Evolutionary conservation across 2,113 vertebrate genomes (phyloP).

Genomic region (Cololabis saira): DNA sequence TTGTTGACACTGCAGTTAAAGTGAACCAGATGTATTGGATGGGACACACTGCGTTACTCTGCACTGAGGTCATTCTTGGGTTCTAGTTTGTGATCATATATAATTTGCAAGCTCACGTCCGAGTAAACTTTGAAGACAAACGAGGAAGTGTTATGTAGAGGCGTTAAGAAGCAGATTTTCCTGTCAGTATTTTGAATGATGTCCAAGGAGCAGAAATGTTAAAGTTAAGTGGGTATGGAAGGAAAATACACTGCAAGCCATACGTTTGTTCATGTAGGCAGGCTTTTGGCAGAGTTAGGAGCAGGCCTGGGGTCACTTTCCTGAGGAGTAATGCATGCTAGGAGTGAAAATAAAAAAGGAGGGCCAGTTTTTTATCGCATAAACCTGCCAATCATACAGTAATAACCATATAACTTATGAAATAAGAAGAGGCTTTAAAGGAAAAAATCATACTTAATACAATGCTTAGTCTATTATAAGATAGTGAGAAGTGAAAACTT

Average conservation of each 20-base stretch:
- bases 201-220: background rate
- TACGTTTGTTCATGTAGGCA: background rate
- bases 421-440: no score
- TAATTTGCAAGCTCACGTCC: conserved; percentile 27
- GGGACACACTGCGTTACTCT: conserved; percentile 70
- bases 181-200: background rate
- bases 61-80: conserved; percentile 72
- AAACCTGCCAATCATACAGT: conserved; percentile 47
- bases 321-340: conserved; percentile 35
- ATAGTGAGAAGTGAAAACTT: no score
- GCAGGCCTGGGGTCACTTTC: conserved; percentile 34
- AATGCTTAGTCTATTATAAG: no score
- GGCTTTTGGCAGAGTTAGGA: conserved; percentile 6
- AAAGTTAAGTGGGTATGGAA: background rate
- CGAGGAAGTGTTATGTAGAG: conserved; percentile 38
- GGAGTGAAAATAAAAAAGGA: conserved; percentile 19
- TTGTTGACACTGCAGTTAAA: conserved; percentile 78
- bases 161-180: conserved; percentile 35
- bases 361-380: conserved; percentile 12
- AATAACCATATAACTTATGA: no score
- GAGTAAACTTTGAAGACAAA: conserved; percentile 46
- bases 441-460: no score
- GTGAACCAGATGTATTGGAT: conserved; percentile 81
- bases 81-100: conserved; percentile 49
- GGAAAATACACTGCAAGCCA: background rate